Conservation (phyloP, 2,113 vertebrate species). For the Procapra przewalskii region DNA sequence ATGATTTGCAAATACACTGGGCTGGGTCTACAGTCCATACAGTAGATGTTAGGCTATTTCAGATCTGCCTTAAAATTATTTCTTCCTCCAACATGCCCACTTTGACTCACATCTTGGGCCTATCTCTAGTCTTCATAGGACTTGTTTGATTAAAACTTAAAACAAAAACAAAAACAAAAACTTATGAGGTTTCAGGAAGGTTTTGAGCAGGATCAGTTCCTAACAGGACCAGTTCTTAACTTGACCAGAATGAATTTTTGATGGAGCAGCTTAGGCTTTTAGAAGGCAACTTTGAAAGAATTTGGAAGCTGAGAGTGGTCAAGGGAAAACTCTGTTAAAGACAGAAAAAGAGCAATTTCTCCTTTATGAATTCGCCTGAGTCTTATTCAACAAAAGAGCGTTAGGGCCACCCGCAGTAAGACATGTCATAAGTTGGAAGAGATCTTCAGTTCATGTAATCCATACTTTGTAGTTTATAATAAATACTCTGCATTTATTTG, state of each 20-base stretch:
- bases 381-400: background rate
- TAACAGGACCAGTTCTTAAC: background rate
- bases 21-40: accelerated
- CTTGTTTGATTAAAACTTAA: background rate
- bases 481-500: background rate
- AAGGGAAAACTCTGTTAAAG: background rate
- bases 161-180: background rate
- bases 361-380: background rate
- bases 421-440: background rate
- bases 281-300: background rate
- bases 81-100: background rate
- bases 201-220: no score
- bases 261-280: background rate
- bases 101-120: background rate
- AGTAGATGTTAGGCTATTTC: background rate
- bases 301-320: background rate
- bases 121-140: background rate
- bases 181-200: background rate
- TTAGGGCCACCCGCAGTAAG: background rate
- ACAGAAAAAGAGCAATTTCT: background rate
- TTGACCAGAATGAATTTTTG: background rate
- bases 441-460: background rate
- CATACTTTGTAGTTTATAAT: background rate
- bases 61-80: background rate
- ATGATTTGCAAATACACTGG: accelerated